These are phyloP conservation scores for Stercorarius parasiticus DNA, from an alignment of 2,113 vertebrate genomes.

Conservation along the genomic window DNA sequence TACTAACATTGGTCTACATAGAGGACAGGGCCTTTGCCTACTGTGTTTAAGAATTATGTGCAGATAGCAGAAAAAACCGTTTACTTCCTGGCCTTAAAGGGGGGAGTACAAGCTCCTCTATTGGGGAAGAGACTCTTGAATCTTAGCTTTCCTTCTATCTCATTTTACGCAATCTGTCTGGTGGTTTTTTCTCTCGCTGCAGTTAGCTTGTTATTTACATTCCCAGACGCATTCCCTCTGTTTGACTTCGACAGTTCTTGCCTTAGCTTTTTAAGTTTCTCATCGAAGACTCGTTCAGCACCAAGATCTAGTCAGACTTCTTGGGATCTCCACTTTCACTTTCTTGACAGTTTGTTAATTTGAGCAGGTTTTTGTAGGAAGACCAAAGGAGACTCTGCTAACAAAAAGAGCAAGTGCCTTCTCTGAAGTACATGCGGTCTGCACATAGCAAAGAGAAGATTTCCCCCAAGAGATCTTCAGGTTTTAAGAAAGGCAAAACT, in stretches of 20 bases:
- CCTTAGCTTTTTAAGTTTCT: background rate
- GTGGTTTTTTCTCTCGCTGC: background rate
- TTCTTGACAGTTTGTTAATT: background rate
- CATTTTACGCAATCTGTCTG: background rate
- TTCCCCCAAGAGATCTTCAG: background rate
- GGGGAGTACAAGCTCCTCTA: background rate
- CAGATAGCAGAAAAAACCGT: background rate
- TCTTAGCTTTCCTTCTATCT: background rate
- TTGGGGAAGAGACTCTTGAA: background rate
- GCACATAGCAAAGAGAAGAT: background rate
- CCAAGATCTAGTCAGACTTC: background rate
- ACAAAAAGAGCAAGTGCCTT: background rate
- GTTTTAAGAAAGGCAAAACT: background rate
- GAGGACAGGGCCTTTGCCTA: background rate
- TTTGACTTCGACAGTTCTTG: background rate
- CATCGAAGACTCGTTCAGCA: background rate
- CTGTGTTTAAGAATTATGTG: background rate
- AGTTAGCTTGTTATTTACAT: background rate
- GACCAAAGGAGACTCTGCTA: background rate
- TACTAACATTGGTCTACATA: background rate
- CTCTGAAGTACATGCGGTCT: background rate
- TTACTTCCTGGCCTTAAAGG: background rate
- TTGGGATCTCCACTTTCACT: background rate
- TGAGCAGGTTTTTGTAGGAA: background rate
- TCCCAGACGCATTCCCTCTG: background rate